These are phyloP conservation scores for Micromussa lordhowensis DNA, from an alignment of 92 coral and sea anemone species.

Conservation along the genomic window DNA sequence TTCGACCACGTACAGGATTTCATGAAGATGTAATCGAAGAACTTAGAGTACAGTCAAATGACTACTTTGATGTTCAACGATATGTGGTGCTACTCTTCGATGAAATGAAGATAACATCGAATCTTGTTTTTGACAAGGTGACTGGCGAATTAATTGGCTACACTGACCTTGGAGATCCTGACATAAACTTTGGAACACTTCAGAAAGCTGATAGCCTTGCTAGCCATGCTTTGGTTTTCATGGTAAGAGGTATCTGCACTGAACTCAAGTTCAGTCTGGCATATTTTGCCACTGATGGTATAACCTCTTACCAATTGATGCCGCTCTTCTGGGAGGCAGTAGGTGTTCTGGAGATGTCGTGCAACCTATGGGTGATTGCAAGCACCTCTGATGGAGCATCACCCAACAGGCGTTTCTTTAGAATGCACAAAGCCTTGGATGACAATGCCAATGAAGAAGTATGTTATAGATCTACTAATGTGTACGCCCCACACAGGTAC, in stretches of 20 bases:
- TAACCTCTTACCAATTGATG: constrained; percentile 61
- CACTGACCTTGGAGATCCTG: too few relatives aligned
- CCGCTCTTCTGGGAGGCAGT: constrained; percentile 64
- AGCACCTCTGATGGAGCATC: constrained; percentile 58
- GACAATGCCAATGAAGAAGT: constrained; percentile 25
- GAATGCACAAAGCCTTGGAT: constrained; percentile 52
- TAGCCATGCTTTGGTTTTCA: background rate
- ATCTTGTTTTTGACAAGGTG: too few relatives aligned
- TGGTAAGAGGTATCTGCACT: constrained; percentile 32
- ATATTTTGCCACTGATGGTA: constrained; percentile 56
- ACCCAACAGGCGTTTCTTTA: constrained; percentile 45
- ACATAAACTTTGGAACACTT: constrained; percentile 34
- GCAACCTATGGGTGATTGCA: constrained; percentile 58
- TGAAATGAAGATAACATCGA: too few relatives aligned
- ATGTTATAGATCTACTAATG: constrained; percentile 38
- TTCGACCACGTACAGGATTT: constrained; percentile 31
- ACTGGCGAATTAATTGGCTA: too few relatives aligned
- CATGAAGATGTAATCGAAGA: background rate
- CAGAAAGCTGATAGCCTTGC: constrained; percentile 12
- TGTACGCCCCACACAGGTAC: constrained; percentile 58
- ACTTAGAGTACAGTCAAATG: too few relatives aligned
- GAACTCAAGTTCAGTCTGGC: constrained; percentile 57
- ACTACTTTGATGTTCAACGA: too few relatives aligned
- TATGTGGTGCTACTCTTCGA: too few relatives aligned
- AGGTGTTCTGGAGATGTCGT: constrained; percentile 20